Percentiles rank a stretch among this genome's conserved stretches.
Conservation (phyloP, 2,113 vertebrate genomes). For the Myrmecobius fasciatus region DNA sequence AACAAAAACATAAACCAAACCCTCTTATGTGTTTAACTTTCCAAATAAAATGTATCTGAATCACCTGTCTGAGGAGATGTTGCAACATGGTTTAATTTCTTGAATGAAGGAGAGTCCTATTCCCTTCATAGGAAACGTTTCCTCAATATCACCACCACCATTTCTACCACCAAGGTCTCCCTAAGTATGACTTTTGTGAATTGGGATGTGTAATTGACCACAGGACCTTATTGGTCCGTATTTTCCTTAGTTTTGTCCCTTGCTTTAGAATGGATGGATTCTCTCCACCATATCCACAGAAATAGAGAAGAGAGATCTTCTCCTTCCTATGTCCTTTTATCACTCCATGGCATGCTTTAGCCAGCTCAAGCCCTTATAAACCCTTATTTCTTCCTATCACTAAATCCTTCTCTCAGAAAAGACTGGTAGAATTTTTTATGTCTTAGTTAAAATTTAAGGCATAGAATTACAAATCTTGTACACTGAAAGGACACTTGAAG, state of each 20-base stretch:
- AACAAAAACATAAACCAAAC: neutral
- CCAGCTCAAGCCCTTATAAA: neutral
- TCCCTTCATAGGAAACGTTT: neutral
- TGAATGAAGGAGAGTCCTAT: neutral
- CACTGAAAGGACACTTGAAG: neutral
- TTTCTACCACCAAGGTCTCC: neutral
- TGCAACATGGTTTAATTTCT: neutral
- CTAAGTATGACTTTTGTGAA: neutral
- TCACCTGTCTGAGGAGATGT: neutral
- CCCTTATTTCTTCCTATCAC: neutral
- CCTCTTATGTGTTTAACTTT: conserved; percentile 19
- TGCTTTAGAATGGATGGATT: neutral
- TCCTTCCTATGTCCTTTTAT: neutral
- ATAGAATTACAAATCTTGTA: neutral
- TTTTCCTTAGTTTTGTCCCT: neutral
- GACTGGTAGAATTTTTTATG: neutral
- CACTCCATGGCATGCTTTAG: neutral
- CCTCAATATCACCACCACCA: neutral
- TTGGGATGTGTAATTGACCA: neutral
- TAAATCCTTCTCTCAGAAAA: neutral
- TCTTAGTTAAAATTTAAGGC: neutral
- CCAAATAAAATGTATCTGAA: neutral
- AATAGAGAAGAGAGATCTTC: neutral
- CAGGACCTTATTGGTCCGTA: neutral
- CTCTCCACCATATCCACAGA: neutral